These are phyloP conservation scores for Acromyrmex heyeri DNA, from an alignment of 1,140 invertebrate genomes.

Conservation along the genomic window DNA sequence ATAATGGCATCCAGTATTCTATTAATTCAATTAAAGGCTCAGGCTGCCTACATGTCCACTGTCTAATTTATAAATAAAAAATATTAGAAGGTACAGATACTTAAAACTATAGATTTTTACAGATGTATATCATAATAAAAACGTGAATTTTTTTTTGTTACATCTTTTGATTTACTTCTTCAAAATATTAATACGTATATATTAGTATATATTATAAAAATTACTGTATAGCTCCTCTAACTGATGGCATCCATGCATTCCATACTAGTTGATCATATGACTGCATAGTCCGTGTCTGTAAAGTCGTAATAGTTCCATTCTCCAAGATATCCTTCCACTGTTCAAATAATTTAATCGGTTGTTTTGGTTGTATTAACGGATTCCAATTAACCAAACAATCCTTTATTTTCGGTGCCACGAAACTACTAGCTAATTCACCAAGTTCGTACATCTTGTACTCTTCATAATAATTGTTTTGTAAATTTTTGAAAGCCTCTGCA, in stretches of 20 bases:
- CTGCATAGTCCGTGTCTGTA: slow-evolving; percentile 88
- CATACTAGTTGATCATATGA: slow-evolving; percentile 94
- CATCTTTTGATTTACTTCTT: background rate
- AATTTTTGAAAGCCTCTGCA: slow-evolving; percentile 90
- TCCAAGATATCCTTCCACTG: slow-evolving; percentile 92
- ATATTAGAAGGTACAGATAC: slow-evolving; percentile 2
- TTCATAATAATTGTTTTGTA: slow-evolving; percentile 90
- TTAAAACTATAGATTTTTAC: background rate
- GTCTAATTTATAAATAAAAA: slow-evolving; percentile 73
- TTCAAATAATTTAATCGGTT: slow-evolving; percentile 90
- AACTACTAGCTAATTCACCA: slow-evolving; percentile 89
- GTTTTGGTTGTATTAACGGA: slow-evolving; percentile 89
- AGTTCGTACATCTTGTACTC: slow-evolving; percentile 90
- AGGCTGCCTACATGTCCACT: slow-evolving; percentile 92
- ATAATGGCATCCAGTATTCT: slow-evolving; percentile 92
- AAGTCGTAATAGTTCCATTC: slow-evolving; percentile 80
- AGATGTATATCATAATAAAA: background rate
- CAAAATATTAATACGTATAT: background rate
- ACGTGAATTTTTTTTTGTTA: background rate
- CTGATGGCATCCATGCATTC: slow-evolving; percentile 95
- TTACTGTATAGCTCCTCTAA: slow-evolving; percentile 90
- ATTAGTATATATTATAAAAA: background rate
- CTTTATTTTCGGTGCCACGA: slow-evolving; percentile 90
- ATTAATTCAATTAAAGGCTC: slow-evolving; percentile 93
- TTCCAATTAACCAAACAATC: slow-evolving; percentile 91